These are phyloP conservation scores for Grallaria varia DNA, from an alignment of 2,113 vertebrate genomes.

Conservation along the genomic window DNA sequence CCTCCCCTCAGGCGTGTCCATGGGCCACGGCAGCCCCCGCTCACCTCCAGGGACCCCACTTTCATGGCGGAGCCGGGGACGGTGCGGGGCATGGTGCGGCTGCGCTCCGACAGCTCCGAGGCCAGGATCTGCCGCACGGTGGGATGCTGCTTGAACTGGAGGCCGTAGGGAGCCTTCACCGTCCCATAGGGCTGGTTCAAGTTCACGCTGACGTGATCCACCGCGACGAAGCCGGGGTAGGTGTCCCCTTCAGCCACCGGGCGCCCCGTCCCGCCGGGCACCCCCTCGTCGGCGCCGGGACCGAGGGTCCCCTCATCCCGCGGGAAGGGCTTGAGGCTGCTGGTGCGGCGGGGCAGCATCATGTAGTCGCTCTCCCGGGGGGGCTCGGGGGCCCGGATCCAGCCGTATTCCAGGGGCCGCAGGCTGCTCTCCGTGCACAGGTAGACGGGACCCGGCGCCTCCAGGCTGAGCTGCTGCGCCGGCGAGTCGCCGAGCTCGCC, in stretches of 20 bases:
- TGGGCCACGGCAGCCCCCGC: neutral
- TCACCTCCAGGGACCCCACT: slow-evolving; percentile 95
- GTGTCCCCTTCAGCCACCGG: slow-evolving; percentile 81
- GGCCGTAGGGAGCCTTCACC: slow-evolving; percentile 87
- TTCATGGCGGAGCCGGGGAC: slow-evolving; percentile 91
- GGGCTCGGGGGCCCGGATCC: slow-evolving; percentile 79
- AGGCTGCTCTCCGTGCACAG: slow-evolving; percentile 92
- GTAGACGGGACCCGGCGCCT: slow-evolving; percentile 86
- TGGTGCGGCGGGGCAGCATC: slow-evolving; percentile 91
- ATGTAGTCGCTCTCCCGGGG: slow-evolving; percentile 93
- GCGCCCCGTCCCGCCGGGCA: slow-evolving; percentile 80
- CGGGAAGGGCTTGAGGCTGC: slow-evolving; percentile 87
- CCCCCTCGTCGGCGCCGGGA: slow-evolving; percentile 81
- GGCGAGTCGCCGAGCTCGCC: slow-evolving; percentile 85
- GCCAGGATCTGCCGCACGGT: slow-evolving; percentile 90
- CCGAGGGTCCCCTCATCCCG: slow-evolving; percentile 86
- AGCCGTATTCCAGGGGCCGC: slow-evolving; percentile 80
- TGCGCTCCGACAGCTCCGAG: slow-evolving; percentile 87
- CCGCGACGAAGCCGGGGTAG: slow-evolving; percentile 87
- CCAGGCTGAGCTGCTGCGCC: slow-evolving; percentile 82
- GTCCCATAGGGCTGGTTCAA: slow-evolving; percentile 92
- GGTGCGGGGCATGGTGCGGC: slow-evolving; percentile 95
- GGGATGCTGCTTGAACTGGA: slow-evolving; percentile 92
- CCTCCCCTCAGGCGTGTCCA: accelerated
- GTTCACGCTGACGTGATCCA: slow-evolving; percentile 87